Evolutionary conservation across 2,888 invertebrate genomes (phyloP), one percentile per base, ranked within the genome.

Genomic region (Platypus cylindrus): DNA sequence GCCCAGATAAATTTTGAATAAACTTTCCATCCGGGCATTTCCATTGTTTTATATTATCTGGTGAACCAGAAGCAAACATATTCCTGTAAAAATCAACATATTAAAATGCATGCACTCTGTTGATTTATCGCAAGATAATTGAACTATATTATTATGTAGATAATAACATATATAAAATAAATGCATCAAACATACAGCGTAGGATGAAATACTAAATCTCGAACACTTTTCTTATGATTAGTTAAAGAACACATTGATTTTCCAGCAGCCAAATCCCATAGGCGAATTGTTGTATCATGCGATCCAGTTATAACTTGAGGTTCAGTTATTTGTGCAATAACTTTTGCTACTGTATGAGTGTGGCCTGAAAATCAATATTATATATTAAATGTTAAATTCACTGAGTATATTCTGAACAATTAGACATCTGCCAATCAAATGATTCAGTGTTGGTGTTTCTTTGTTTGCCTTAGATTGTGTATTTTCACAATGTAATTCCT

Each of bases 21-120:
- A 98, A 98, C 56, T 87, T 86, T 2, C 97, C 93, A 50, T 97
- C 91, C 0, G 95, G 97, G 54, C 94, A 94, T 58, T 86, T 89
- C 98, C 98, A 98, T 58, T 97, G 94, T 57, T 98, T 98, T 44
- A 99, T 90, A 57, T 98, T 97, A 59, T 98, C 97, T 0, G 98
- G 94, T 0, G 95, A 94, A 0, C 90, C 98, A 0, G 94, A 94
- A 0, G 90, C 97, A 63, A 99, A 97, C 70, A 93, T 93, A 60
- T 95, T 76, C 41, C 72, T 73, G 49, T 23, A 54, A 50, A 37
- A 16, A 32, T 29, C n/a, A 17, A 25, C 16, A 13, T n/a, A n/a
- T n/a, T n/a, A n/a, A n/a, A n/a, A n/a, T n/a, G n/a, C n/a, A n/a
- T n/a, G n/a, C n/a, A n/a, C n/a, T n/a, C n/a, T n/a, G n/a, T n/a